These are phyloP conservation scores for Dreissena rostriformis DNA, from an alignment of 1,140 invertebrate genomes.

Conservation along the genomic window DNA sequence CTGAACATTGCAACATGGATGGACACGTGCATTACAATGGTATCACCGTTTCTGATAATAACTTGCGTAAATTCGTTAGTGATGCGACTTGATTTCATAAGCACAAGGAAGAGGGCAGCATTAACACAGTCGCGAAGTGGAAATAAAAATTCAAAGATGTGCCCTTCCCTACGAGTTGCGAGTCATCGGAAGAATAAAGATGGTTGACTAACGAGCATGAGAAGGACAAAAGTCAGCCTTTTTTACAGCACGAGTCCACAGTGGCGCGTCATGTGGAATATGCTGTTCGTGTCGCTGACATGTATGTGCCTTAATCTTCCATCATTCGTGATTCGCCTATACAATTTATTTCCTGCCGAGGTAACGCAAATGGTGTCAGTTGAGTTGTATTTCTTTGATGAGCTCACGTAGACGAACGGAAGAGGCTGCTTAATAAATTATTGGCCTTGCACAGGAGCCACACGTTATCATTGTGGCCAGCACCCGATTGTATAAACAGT, in stretches of 20 bases:
- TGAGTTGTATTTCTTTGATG: conserved; percentile 28
- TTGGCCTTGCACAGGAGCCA: too few species aligned
- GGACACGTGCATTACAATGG: conserved; percentile 83
- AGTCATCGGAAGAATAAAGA: neutral
- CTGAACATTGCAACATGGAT: conserved; percentile 83
- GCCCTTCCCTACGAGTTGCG: neutral
- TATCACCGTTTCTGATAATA: conserved; percentile 83
- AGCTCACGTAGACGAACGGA: conserved; percentile 26
- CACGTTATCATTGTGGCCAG: too few species aligned
- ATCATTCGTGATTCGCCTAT: conserved; percentile 73
- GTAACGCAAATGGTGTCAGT: neutral
- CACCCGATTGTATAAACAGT: too few species aligned
- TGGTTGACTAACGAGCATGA: neutral
- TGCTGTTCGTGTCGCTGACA: conserved; percentile 90
- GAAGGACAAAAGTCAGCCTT: neutral
- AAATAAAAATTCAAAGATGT: neutral
- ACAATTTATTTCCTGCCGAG: conserved; percentile 62
- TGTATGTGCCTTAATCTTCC: conserved; percentile 91
- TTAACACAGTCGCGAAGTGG: too few species aligned
- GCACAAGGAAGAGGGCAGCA: too few species aligned
- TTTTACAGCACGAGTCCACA: conserved; percentile 81
- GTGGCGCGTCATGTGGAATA: conserved; percentile 90
- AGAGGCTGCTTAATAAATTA: too few species aligned
- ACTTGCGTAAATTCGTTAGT: conserved; percentile 82
- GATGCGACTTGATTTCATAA: conserved; percentile 3